Percentiles rank a stretch among this genome's conserved stretches.
Evolutionary conservation across 2,113 vertebrate species (phyloP).

Genomic region (Eurypyga helias): DNA sequence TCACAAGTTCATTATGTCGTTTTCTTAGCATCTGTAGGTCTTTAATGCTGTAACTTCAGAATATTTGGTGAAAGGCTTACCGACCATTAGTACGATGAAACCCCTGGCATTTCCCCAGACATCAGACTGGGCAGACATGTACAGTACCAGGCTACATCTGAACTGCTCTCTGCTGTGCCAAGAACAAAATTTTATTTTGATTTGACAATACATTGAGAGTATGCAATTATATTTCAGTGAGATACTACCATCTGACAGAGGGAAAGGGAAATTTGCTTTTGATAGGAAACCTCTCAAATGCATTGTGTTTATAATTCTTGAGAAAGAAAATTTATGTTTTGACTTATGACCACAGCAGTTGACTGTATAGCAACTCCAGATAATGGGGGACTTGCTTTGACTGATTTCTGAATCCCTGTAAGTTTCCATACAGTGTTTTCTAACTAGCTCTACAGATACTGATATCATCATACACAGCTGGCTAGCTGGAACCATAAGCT

Average conservation of each 20-base stretch:
- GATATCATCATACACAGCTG: neutral
- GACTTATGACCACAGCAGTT: neutral
- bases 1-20: constrained; percentile 36
- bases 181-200: neutral
- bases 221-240: neutral
- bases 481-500: neutral
- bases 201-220: neutral
- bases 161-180: neutral
- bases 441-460: neutral
- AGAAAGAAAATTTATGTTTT: neutral
- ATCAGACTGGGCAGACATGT: neutral
- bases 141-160: neutral
- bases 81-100: neutral
- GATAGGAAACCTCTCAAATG: neutral
- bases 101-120: neutral
- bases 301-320: neutral
- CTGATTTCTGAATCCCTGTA: neutral
- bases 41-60: constrained; percentile 21
- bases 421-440: neutral
- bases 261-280: neutral
- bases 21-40: constrained; percentile 43
- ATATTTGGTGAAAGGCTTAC: constrained; percentile 33
- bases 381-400: neutral
- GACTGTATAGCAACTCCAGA: neutral
- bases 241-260: neutral